Evolutionary conservation across 2,888 invertebrate species (phyloP).

Genomic region (Anodontia alba): DNA sequence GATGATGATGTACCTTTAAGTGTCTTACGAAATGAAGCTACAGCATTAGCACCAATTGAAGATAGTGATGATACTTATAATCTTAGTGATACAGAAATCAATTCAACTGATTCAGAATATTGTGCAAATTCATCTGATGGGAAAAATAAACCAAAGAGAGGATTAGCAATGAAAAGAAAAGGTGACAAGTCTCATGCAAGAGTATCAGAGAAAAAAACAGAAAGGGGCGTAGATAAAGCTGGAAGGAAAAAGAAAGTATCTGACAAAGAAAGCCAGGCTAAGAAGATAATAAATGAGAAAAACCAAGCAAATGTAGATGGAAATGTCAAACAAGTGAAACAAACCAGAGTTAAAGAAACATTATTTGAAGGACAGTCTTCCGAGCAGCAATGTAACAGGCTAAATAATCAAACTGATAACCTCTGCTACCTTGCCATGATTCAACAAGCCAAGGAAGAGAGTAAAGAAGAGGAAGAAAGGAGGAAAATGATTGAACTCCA

Average conservation of each 20-base stretch:
- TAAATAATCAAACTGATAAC: neutral
- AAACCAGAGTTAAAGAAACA: neutral
- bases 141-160: neutral
- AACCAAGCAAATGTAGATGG: neutral
- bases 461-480: neutral
- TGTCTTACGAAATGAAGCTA: neutral
- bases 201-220: neutral
- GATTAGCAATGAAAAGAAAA: neutral
- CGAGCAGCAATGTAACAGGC: neutral
- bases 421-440: neutral
- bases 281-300: neutral
- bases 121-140: neutral
- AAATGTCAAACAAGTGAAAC: neutral
- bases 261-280: neutral
- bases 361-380: neutral
- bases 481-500: neutral
- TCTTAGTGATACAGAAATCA: too few relatives aligned
- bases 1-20: neutral
- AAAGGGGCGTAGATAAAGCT: neutral
- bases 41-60: neutral
- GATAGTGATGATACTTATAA: neutral
- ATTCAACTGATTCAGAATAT: slow-evolving; percentile 5
- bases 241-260: neutral
- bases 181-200: neutral
- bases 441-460: neutral